Evolutionary conservation across 2,797 vertebrate species (phyloP).

Genomic region (Diglossa cyanea): DNA sequence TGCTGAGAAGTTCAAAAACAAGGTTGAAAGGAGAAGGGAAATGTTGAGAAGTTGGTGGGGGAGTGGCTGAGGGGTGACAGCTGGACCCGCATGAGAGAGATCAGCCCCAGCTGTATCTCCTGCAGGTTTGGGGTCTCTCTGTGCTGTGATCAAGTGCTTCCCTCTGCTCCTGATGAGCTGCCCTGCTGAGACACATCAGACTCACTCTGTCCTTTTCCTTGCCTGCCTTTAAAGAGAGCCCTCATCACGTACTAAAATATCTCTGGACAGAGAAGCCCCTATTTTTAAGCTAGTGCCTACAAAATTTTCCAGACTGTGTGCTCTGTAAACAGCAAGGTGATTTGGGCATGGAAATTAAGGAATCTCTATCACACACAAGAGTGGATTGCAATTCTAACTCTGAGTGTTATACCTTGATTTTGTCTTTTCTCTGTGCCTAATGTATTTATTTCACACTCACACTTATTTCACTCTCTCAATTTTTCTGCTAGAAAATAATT

Average conservation of each 20-base stretch:
- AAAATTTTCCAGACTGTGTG: not conserved
- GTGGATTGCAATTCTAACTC: not conserved
- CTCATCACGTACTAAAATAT: not conserved
- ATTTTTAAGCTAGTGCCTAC: not conserved
- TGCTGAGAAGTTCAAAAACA: not conserved
- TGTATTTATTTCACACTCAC: not conserved
- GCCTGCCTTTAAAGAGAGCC: not conserved
- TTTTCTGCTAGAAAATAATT: not conserved
- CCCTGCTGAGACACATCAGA: not conserved
- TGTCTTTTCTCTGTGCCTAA: not conserved
- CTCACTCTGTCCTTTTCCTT: not conserved
- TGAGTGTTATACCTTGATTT: not conserved
- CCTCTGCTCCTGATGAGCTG: not conserved
- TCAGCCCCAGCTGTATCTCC: not conserved
- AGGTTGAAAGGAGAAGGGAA: not conserved
- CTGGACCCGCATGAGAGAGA: not conserved
- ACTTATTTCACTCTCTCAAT: not conserved
- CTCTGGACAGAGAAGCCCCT: not conserved
- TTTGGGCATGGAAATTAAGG: not conserved
- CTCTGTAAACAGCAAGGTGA: not conserved
- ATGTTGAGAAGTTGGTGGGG: not conserved
- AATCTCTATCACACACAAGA: rapidly evolving
- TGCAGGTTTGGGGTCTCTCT: not conserved
- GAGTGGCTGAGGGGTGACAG: not conserved
- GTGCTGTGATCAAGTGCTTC: not conserved